Conservation (phyloP, 2,888 invertebrate species). For the Archips xylosteana region DNA sequence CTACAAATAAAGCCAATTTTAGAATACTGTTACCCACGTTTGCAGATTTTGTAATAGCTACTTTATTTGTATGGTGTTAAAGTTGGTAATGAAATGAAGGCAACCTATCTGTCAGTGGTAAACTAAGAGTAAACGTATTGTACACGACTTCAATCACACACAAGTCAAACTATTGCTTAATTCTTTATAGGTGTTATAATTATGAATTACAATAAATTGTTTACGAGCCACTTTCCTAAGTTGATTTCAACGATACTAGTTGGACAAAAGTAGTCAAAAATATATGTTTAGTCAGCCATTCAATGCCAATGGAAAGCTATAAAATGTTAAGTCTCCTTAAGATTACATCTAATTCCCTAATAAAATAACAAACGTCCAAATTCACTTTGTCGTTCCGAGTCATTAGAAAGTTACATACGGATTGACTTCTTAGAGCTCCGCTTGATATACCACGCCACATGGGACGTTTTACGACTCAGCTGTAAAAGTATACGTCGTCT, state of each 20-base stretch:
- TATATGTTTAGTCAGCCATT: slow-evolving; percentile 5
- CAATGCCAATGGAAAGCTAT: slow-evolving; percentile 14
- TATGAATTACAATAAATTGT: slow-evolving; percentile 11
- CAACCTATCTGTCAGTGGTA: too few species aligned
- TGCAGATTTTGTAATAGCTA: too few species aligned
- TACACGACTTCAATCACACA: too few species aligned
- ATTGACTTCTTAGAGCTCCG: slow-evolving; percentile 64
- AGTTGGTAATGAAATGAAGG: too few species aligned
- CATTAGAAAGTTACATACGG: slow-evolving; percentile 66
- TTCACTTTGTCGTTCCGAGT: slow-evolving; percentile 64
- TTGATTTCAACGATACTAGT: not conserved
- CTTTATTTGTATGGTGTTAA: too few species aligned
- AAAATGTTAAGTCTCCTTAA: slow-evolving; percentile 23
- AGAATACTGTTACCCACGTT: too few species aligned
- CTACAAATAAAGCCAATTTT: too few species aligned
- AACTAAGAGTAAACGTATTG: too few species aligned
- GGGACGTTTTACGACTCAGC: slow-evolving; percentile 75
- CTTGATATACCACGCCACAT: slow-evolving; percentile 74
- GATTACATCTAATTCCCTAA: slow-evolving; percentile 33
- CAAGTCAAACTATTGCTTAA: too few species aligned
- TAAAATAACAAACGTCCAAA: slow-evolving; percentile 50
- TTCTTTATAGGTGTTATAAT: not conserved
- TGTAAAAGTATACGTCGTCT: slow-evolving; percentile 83
- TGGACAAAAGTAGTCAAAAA: not conserved
- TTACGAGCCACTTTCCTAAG: slow-evolving; percentile 12